Evolutionary conservation across 2,888 invertebrate species (phyloP), one percentile per base, ranked within the genome.

Genomic region (Campaea margaritaria): DNA sequence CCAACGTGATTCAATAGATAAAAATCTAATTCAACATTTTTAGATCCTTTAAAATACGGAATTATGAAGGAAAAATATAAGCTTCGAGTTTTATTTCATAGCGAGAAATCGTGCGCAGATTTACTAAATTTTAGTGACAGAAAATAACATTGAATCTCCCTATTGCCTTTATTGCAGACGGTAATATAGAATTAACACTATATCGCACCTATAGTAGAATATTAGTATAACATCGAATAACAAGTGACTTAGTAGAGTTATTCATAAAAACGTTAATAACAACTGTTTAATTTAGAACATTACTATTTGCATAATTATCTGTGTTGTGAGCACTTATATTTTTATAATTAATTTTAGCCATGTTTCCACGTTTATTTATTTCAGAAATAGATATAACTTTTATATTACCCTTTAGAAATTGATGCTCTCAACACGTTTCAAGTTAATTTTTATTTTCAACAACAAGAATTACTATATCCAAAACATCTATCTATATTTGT

Each of bases 401-500:
- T 14, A 56, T 54, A 55, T 46, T 59, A 42, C 28, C 42, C 41
- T 39, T 38, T 38, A 53, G 46, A 41, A 53, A 47, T 66, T 67
- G 46, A 67, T 69, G 68, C 64, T 67, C 34, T 21, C 64, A 74
- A 67, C 59, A 56, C 47, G 39, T 39, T 38, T 16, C 44, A 36
- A 36, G n/a, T 36, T 5, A 61, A 62, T 71, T 63, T 68, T 57
- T 71, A 72, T 52, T 69, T 68, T 81, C 78, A 85, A 86, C 86
- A 88, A 88, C 82, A 83, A 83, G 82, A 78, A 76, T 80, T 81
- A 73, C 73, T 81, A 79, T 39, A 39, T 80, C 65, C 70, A 79
- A 80, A 85, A 84, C 81, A 79, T 79, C 82, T 85, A 87, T 69
- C 2, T 21, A 21, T 21, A 21, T 21, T 21, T 76, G 70, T 82